Conservation (phyloP, 2,888 invertebrate species). For the Chironomus tentans region DNA sequence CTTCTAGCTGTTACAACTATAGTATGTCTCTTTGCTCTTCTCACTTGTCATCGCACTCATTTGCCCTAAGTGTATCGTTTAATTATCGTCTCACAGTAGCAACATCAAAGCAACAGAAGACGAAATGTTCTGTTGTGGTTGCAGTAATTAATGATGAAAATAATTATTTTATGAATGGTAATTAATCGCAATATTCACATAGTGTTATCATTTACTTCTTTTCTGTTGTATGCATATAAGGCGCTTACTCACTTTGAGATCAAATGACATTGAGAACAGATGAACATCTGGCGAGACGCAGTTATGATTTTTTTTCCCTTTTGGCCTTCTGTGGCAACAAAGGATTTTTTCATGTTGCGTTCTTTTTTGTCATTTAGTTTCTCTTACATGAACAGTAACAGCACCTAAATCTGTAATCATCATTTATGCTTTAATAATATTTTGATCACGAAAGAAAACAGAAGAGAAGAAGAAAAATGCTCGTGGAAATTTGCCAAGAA, state of each 20-base stretch:
- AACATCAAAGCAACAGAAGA: neutral
- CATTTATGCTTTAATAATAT: too few species aligned
- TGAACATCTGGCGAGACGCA: neutral
- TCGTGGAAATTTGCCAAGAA: neutral
- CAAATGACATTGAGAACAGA: neutral
- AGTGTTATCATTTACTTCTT: neutral
- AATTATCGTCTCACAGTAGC: slow-evolving; percentile 13
- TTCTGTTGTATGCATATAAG: too few species aligned
- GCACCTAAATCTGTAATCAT: too few species aligned
- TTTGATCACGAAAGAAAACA: too few species aligned
- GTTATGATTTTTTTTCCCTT: neutral
- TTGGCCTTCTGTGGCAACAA: too few species aligned
- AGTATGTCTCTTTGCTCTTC: neutral
- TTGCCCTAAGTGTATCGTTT: slow-evolving; percentile 22
- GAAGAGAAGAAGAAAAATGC: neutral
- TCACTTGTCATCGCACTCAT: slow-evolving; percentile 22
- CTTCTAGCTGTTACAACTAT: neutral
- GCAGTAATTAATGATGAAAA: slow-evolving; percentile 6
- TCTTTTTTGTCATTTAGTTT: too few species aligned
- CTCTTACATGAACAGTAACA: too few species aligned
- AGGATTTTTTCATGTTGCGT: too few species aligned
- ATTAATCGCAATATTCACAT: neutral
- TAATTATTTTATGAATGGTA: slow-evolving; percentile 1
- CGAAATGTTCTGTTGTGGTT: neutral
- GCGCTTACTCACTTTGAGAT: neutral